Conservation (phyloP, 2,888 invertebrate species). For the Cheiracanthium punctorium region DNA sequence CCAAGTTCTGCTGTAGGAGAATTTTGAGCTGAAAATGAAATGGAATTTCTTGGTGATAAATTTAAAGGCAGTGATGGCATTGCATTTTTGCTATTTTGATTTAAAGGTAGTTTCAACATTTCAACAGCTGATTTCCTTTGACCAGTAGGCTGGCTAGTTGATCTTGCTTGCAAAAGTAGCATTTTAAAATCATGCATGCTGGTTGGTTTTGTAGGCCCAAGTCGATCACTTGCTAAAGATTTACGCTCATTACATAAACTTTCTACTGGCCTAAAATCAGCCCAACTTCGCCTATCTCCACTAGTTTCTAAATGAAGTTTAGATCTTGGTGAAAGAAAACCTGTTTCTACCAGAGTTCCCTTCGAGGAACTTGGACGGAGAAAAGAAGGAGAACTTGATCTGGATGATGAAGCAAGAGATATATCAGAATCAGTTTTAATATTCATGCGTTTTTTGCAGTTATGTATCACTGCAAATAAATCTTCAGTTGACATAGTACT, state of each 20-base stretch:
- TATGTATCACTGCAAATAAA: slow-evolving; percentile 72
- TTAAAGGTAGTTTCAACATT: slow-evolving; percentile 70
- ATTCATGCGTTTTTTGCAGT: slow-evolving; percentile 72
- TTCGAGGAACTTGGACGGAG: slow-evolving; percentile 28
- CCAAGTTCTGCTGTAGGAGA: slow-evolving; percentile 35
- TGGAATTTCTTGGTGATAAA: slow-evolving; percentile 22
- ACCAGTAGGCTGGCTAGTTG: slow-evolving; percentile 61
- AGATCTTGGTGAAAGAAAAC: slow-evolving; percentile 57
- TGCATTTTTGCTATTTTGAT: slow-evolving; percentile 21
- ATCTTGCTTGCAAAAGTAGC: slow-evolving; percentile 76
- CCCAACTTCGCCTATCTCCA: slow-evolving; percentile 69
- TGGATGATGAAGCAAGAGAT: slow-evolving; percentile 69
- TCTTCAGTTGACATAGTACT: slow-evolving; percentile 72
- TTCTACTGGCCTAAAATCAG: slow-evolving; percentile 43
- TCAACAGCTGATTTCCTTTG: slow-evolving; percentile 73
- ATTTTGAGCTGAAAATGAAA: slow-evolving; percentile 38
- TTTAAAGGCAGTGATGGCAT: slow-evolving; percentile 9
- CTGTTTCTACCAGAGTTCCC: slow-evolving; percentile 60
- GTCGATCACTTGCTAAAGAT: slow-evolving; percentile 73
- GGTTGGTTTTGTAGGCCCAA: slow-evolving; percentile 80
- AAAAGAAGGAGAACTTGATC: slow-evolving; percentile 65
- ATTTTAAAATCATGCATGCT: slow-evolving; percentile 90
- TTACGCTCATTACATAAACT: slow-evolving; percentile 59
- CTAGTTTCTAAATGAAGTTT: slow-evolving; percentile 17
- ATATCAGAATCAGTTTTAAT: slow-evolving; percentile 72